Percentiles rank a stretch among this genome's conserved stretches.
These are phyloP conservation scores for Cossypha dichroa DNA, from an alignment of 2,797 vertebrate genomes.

Conservation along the genomic window DNA sequence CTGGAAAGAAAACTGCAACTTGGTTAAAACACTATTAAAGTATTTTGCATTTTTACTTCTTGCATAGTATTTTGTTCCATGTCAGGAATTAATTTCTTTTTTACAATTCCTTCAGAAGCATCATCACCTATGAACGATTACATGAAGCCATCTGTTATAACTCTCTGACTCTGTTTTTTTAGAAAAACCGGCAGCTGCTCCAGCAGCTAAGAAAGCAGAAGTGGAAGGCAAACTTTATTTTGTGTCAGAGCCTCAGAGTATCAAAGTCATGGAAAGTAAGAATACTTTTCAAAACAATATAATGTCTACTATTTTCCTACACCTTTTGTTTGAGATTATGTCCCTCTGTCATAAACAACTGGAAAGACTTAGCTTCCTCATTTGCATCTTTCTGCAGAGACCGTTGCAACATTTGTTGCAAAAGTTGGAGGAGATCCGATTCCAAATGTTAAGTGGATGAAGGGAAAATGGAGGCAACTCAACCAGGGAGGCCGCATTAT, in stretches of 20 bases:
- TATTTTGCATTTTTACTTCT: background rate
- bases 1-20: background rate
- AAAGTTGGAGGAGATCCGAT: conserved; percentile 98
- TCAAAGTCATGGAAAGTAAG: conserved; percentile 91
- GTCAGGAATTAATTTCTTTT: background rate
- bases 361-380: background rate
- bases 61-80: background rate
- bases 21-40: background rate
- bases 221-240: conserved; percentile 88
- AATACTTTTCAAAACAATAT: background rate
- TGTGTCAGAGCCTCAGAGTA: conserved; percentile 87
- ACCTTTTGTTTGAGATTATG: background rate
- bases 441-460: conserved; percentile 97
- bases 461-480: conserved; percentile 97
- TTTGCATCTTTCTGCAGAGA: conserved; percentile 71
- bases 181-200: conserved; percentile 84
- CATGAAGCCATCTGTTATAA: background rate
- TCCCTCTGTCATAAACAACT: background rate
- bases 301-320: background rate
- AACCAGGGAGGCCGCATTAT: conserved; percentile 91
- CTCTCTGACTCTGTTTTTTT: conserved; percentile 56
- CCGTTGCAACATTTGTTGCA: conserved; percentile 90
- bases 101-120: background rate
- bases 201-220: conserved; percentile 78
- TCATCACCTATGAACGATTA: background rate